Evolutionary conservation across 2,888 invertebrate genomes (phyloP), one percentile per base, ranked within the genome.

Genomic region (Isoperla grammatica): DNA sequence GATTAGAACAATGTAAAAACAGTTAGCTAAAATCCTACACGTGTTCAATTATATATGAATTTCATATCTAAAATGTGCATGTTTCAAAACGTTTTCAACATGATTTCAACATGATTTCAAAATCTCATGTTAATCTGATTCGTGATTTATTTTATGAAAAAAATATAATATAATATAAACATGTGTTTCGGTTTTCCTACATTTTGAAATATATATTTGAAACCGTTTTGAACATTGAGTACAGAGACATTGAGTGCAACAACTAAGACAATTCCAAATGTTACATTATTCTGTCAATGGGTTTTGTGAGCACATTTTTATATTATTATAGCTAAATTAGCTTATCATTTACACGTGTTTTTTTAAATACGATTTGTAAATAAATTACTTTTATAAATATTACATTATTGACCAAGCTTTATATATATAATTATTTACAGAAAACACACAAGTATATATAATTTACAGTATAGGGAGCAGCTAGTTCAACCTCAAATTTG

Each of bases 301-400:
- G 29, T 29, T 29, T 29, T 29, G 29, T 29, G 29, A 29, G 29
- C 29, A 29, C 29, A 29, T n/a, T n/a, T n/a, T n/a, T n/a, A n/a
- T 29, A 29, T 29, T 29, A 29, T 29, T 29, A 29, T 8, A 29
- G 29, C 29, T 29, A 29, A 29, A 8, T 4, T 29, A 29, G 29
- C 29, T 29, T 29, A 29, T 4, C 29, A 29, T 29, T 29, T 29
- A 29, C 8, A 29, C 29, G 8, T 29, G 4, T 4, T 29, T 4
- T 29, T 29, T 29, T 20, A 45, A 17, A 46, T 46, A 22, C 46
- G 46, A 46, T 46, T 17, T 45, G 15, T 45, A 45, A 45, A 19
- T 12, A 49, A 29, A 8, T 29, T 29, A 29, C 8, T 49, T 49
- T 35, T 49, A 49, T 49, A 49, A 23, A 29, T 29, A 49, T 49